Percentiles rank a stretch among this genome's conserved stretches.
Conservation (phyloP, 2,888 invertebrate species). For the Protonemura montana region DNA sequence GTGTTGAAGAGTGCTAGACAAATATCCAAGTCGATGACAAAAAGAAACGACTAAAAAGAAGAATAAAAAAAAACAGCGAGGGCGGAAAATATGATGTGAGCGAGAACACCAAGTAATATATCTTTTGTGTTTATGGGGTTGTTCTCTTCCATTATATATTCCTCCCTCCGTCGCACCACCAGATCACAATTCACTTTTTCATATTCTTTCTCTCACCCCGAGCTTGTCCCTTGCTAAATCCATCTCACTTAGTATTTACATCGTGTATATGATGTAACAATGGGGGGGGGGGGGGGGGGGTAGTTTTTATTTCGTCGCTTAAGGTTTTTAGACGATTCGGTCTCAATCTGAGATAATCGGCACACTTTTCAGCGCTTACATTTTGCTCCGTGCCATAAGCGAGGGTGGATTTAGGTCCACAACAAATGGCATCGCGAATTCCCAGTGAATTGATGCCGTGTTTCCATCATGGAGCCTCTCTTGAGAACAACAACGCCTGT, state of each 20-base stretch:
- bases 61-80: slow-evolving; percentile 21
- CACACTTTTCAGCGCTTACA: slow-evolving; percentile 1
- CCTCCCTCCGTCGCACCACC: not conserved
- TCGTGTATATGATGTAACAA: slow-evolving; percentile 22
- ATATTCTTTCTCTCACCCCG: slow-evolving; percentile 23
- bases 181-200: not conserved
- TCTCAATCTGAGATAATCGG: slow-evolving; percentile 31
- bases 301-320: slow-evolving; percentile 27
- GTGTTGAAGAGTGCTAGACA: slow-evolving; percentile 40
- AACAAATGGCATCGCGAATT: not conserved
- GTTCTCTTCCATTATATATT: slow-evolving; percentile 16
- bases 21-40: slow-evolving; percentile 24
- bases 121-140: slow-evolving; percentile 38
- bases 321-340: slow-evolving; percentile 30
- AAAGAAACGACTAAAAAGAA: slow-evolving; percentile 2
- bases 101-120: slow-evolving; percentile 24
- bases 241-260: slow-evolving; percentile 26
- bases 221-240: slow-evolving; percentile 37
- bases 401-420: not conserved
- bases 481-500: not conserved
- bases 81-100: slow-evolving; percentile 27
- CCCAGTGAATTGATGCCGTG: not conserved
- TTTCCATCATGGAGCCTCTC: not conserved
- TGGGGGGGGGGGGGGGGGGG: too few species aligned
- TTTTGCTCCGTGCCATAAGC: not conserved